Conservation (phyloP, 2,113 vertebrate species). For the Lophura nycthemera region DNA sequence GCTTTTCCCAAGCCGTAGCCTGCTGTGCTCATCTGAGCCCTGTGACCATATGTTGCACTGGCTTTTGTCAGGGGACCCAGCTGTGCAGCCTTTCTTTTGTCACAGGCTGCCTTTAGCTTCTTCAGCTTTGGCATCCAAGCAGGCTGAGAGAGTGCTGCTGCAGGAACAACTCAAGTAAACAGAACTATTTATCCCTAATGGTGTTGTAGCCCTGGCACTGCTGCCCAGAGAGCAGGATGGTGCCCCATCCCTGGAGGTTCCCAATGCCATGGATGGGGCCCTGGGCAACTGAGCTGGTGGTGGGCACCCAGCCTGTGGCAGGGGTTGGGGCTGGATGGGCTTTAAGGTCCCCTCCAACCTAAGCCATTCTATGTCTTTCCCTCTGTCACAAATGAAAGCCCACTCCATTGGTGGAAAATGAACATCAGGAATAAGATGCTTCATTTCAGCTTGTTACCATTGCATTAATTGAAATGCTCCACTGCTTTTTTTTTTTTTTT, state of each 20-base stretch:
- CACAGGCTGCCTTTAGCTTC: neutral
- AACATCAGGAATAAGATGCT: neutral
- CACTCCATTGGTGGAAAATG: neutral
- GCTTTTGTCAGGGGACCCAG: neutral
- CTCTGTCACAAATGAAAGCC: neutral
- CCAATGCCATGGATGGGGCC: no score
- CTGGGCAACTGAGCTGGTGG: no score
- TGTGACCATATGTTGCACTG: neutral
- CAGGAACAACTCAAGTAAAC: accelerated
- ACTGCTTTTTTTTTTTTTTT: neutral
- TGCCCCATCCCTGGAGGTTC: no score
- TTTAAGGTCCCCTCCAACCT: no score
- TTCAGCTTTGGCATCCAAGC: neutral
- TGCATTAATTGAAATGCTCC: neutral
- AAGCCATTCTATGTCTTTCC: neutral
- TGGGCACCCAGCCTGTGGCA: no score
- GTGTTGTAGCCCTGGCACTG: no score
- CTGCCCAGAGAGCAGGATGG: no score
- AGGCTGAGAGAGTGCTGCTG: neutral
- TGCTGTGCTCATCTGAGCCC: neutral
- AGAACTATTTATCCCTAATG: neutral
- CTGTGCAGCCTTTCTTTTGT: neutral
- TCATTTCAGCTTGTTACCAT: neutral
- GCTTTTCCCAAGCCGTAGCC: neutral
- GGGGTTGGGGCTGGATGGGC: no score